Base-by-base conservation (phyloP, 2,888 invertebrate genomes). In the Resseliella maxima region DNA sequence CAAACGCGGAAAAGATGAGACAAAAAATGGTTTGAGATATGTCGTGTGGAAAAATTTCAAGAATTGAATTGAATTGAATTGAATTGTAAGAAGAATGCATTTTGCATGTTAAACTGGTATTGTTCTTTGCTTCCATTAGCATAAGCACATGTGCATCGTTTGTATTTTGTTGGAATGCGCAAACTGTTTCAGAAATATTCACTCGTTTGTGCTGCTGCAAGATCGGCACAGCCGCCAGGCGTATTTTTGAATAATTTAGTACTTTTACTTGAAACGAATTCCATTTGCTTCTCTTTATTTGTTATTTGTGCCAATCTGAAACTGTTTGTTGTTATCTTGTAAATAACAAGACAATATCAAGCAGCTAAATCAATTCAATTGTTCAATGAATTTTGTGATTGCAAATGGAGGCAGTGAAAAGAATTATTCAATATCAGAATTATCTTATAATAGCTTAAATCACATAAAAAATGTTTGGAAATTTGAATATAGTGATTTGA, bases 11-110 rank as follows among this genome's bases (percentile, higher is more conserved):
- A 24, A 27, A 59, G 59, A 59, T 59, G 59, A 5, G 24, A 27
- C 59, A 5, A 24, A 2, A 59, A 59, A n/a, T 27, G 27, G 24
- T 15, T 59, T 24, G 59, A 59, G 59, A 59, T 12, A 59, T 35
- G 81, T 81, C 81, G 81, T 81, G 81, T 81, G 81, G 81, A 81
- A 81, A 81, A 36, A 59, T 59, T 59, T 59, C 59, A 59, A 35
- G 81, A 81, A 81, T 21, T 36, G 36, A 81, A 81, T 81, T 36
- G 81, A 81, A 81, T 81, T 81, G 81, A n/a, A n/a, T n/a, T n/a
- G n/a, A n/a, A n/a, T 81, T 36, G 36, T 81, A 36, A 36, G 81
- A 35, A 81, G 36, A 81, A 81, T 35, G 36, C 81, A 36, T 81
- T 81, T 81, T 81, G 59, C 59, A 59, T 59, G 59, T 59, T 59